Evolutionary conservation across 2,888 invertebrate species (phyloP), one percentile per base, ranked within the genome.

Genomic region (Agrochola litura): DNA sequence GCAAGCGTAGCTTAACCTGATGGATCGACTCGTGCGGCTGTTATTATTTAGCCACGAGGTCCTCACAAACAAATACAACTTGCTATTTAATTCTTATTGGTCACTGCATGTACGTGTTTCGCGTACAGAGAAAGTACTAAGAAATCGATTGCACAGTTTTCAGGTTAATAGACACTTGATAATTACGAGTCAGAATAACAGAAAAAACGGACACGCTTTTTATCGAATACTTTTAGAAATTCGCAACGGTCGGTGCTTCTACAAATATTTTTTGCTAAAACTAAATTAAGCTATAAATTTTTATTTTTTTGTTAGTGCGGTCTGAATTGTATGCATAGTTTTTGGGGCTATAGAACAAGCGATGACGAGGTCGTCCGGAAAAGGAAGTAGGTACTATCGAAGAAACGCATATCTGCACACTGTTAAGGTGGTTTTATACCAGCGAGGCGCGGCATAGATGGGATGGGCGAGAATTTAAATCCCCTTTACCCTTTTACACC

Each of bases 61-160:
- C 30, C 30, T 30, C 30, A 30, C 69, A 68, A 63, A 58, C 66
- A 73, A 77, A 85, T 58, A 76, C 46, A 54, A 70, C 30, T 67
- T 8, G 73, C 30, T 56, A 69, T 72, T 82, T 74, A 86, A 72
- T 85, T 86, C n/a, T 58, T 65, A 69, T 72, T 77, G 78, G 70
- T 41, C 60, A 71, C 52, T 43, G 49, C 63, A 46, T 52, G 73
- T 83, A 81, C 80, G 71, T 71, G 80, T 70, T 78, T 64, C 30
- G 69, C 71, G 72, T 72, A 61, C 61, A 89, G 89, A 87, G 87
- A 88, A 89, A 89, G 89, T 85, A 77, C 77, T 74, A 84, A 86
- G 82, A 82, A 87, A 86, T 82, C 82, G 83, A 86, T 76, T 83
- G 79, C 69, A 64, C 68, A 74, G 73, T 85, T 87, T 89, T 83